Evolutionary conservation across 2,113 vertebrate species (phyloP), one percentile per base, ranked within the genome.

Genomic region (Chitala chitala): DNA sequence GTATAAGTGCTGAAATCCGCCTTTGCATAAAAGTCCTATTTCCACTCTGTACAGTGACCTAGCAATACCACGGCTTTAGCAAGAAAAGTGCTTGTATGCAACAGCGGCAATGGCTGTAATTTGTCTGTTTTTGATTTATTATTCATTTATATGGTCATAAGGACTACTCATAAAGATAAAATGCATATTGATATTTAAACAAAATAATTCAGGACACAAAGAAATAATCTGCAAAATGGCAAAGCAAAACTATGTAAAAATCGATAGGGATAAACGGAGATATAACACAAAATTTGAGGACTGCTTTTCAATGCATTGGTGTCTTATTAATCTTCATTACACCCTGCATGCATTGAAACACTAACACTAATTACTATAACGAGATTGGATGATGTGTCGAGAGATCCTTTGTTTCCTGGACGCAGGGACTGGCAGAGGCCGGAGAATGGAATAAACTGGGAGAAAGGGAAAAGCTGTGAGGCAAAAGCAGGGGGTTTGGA

Each of bases 181-280:
- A 51, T 9, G 20, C 24, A 20, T 50, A 8, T 17, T 6, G 2
- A 17, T 53, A 17, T n/a, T 8, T 5, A 3, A 4, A 9, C 24
- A n/a, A 69, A 51, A 69, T 26, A 51, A 24, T 9, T 22, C 17
- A 6, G 38, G 46, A 53, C 8, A 20, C 44, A 53, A 69, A 51
- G 29, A 53, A 51, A 69, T 24, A 68, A 68, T 9, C 42, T 68
- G 64, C 26, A 46, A 46, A 29, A 68, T n/a, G 42, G 44, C 64
- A 68, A n/a, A 48, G 64, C 4, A n/a, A 1, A 13, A 13, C 68
- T 51, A 24, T n/a, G 8, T 20, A 50, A 51, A 51, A 69, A 50
- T 44, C 42, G 50, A 44, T 44, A 31, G 66, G 68, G 29, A 33
- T 24, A 20, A 56, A 56, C 54, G 8, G 20, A 56, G 22, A 15